A percentile compares a stretch with the other conserved stretches of the same genome.
Conservation (phyloP, 2,113 vertebrate species). For the Eretmochelys imbricata region DNA sequence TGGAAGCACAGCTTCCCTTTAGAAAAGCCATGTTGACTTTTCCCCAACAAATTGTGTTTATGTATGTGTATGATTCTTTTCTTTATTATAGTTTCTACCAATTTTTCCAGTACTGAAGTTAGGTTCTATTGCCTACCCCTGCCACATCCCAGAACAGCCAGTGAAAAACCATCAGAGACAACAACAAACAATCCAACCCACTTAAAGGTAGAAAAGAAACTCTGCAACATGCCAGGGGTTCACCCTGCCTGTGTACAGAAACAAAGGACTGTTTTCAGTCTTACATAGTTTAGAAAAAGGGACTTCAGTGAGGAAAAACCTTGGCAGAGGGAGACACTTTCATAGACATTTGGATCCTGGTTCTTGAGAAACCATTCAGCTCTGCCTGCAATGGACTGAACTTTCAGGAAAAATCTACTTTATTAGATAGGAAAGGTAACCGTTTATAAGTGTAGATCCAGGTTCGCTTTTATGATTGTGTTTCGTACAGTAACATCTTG, state of each 20-base stretch:
- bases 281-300: background rate
- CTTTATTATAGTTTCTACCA: background rate
- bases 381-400: background rate
- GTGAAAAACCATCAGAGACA: background rate
- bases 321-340: background rate
- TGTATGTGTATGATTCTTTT: background rate
- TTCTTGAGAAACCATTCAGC: background rate
- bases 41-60: background rate
- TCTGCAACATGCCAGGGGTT: background rate
- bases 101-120: background rate
- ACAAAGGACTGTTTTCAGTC: background rate
- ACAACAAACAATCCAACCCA: background rate
- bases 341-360: background rate
- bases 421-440: background rate
- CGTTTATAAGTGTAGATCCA: background rate
- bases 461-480: background rate
- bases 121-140: background rate
- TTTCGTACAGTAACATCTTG: background rate
- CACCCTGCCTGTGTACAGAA: background rate
- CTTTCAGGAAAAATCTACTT: background rate
- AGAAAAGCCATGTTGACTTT: background rate
- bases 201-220: background rate
- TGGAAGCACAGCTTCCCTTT: no score
- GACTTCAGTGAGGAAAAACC: background rate
- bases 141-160: background rate